These are phyloP conservation scores for Grantiella picta DNA, from an alignment of 2,113 vertebrate species.

Conservation along the genomic window DNA sequence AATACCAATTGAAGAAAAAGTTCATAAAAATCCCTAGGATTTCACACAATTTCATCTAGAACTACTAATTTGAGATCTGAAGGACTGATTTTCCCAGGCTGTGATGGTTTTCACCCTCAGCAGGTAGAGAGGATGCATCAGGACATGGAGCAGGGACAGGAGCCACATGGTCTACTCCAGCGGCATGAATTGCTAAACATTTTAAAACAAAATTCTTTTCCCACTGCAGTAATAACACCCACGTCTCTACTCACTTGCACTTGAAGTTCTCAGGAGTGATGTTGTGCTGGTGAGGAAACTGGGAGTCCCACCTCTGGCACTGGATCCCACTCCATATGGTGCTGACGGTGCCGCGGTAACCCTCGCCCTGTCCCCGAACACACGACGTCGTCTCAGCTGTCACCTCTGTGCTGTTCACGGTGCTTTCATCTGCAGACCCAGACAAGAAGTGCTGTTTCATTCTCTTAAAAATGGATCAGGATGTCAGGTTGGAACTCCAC, in stretches of 20 bases:
- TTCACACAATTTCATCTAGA: background rate
- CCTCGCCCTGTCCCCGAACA: conserved; percentile 82
- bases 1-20: background rate
- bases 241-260: conserved; percentile 89
- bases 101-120: background rate
- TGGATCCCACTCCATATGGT: conserved; percentile 82
- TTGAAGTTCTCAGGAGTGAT: conserved; percentile 88
- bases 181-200: background rate
- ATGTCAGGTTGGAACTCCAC: background rate
- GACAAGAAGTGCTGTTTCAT: background rate
- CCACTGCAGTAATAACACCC: background rate
- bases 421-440: conserved; percentile 60
- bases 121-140: background rate
- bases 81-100: background rate
- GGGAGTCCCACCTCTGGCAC: conserved; percentile 93
- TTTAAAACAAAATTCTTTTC: background rate
- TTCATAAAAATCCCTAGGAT: background rate
- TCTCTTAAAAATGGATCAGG: background rate
- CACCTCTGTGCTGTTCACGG: conserved; percentile 61
- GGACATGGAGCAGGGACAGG: background rate
- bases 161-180: background rate
- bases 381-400: conserved; percentile 80
- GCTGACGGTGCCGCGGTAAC: conserved; percentile 83
- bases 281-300: conserved; percentile 91
- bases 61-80: background rate